Conservation (phyloP, 1,140 invertebrate species). For the Bombus waltoni region DNA sequence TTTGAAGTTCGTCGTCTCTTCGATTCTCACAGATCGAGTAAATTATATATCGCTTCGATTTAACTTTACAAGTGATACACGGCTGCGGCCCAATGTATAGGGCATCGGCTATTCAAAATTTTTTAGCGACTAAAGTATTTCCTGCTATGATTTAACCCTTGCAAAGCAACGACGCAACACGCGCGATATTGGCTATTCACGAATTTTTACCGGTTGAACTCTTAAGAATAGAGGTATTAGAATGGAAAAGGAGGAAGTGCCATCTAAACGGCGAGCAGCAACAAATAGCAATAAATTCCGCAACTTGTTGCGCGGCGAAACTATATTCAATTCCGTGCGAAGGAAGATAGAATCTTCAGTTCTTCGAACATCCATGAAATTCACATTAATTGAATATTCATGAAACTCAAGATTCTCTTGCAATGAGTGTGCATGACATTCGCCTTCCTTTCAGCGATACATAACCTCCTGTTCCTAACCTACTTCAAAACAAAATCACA, state of each 20-base stretch:
- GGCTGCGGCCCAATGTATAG: too few relatives aligned
- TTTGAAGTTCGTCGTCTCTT: too few relatives aligned
- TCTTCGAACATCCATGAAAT: conserved; percentile 28
- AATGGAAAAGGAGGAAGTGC: neutral
- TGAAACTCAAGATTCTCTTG: neutral
- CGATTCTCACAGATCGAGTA: too few relatives aligned
- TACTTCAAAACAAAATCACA: too few relatives aligned
- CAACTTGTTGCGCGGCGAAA: conserved; percentile 15
- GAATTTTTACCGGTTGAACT: neutral
- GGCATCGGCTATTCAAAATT: too few relatives aligned
- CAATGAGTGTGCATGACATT: conserved; percentile 8
- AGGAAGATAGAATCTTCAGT: conserved; percentile 17
- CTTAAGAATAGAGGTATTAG: neutral
- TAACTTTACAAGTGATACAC: too few relatives aligned
- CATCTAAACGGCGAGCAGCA: neutral
- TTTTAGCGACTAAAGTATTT: too few relatives aligned
- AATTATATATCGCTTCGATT: too few relatives aligned
- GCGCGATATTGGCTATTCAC: neutral
- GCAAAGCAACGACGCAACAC: neutral
- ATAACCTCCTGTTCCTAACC: neutral
- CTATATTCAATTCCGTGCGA: conserved; percentile 12
- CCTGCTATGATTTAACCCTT: neutral
- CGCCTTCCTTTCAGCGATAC: neutral
- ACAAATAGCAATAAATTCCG: conserved; percentile 11
- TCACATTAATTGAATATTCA: conserved; percentile 39